Evolutionary conservation across 2,113 vertebrate genomes (phyloP).

Genomic region (Stomatorhinus ivindoensis): DNA sequence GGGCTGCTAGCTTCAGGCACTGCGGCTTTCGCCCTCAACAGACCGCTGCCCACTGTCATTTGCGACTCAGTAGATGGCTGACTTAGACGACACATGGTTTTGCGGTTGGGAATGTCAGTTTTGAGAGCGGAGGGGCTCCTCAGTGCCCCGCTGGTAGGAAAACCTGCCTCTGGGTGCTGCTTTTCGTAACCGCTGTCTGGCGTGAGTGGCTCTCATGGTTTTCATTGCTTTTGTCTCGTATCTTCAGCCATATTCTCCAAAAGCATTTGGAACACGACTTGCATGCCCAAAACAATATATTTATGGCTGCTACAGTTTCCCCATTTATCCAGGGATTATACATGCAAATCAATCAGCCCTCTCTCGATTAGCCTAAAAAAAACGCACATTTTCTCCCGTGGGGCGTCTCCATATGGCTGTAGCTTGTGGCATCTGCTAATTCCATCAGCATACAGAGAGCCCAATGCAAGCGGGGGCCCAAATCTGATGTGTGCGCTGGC

Average conservation of each 20-base stretch:
- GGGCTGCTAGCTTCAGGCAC: no score
- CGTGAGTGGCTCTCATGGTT: background rate
- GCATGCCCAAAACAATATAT: background rate
- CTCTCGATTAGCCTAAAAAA: background rate
- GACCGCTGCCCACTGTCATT: background rate
- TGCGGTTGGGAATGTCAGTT: background rate
- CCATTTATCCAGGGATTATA: background rate
- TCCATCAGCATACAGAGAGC: background rate
- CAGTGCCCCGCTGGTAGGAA: background rate
- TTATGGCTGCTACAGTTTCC: background rate
- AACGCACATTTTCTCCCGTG: background rate
- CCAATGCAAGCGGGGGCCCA: background rate
- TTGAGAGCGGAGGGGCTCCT: background rate
- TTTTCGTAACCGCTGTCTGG: background rate
- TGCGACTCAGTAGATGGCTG: background rate
- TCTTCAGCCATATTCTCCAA: background rate
- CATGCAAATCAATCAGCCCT: background rate
- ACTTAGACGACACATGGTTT: background rate
- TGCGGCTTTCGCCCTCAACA: background rate
- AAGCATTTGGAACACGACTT: background rate
- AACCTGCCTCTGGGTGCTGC: background rate
- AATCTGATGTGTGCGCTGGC: constrained; percentile 20
- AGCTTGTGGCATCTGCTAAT: background rate
- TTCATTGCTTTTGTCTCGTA: background rate
- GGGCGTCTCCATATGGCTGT: background rate